Percentiles rank a stretch among this genome's conserved stretches.
Evolutionary conservation across 2,113 vertebrate species (phyloP).

Genomic region (Poicephalus gulielmi): DNA sequence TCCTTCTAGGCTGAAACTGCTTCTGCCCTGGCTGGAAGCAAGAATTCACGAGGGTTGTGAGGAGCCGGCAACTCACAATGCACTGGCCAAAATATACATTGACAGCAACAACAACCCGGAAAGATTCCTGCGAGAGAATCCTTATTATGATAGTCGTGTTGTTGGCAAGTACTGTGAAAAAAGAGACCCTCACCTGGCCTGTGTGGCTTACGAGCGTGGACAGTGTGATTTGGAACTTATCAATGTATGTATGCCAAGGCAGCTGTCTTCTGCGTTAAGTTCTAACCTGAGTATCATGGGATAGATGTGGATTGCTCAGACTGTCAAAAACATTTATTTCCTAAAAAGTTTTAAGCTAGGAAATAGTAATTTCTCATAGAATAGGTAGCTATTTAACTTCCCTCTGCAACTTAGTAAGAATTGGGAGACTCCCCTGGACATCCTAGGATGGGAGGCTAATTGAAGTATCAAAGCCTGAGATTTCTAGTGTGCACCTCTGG

Average conservation of each 20-base stretch:
- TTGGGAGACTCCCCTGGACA: neutral
- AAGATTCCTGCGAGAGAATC: constrained; percentile 95
- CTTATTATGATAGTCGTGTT: constrained; percentile 94
- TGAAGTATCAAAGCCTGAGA: neutral
- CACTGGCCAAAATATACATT: constrained; percentile 97
- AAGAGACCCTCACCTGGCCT: constrained; percentile 96
- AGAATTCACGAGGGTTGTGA: constrained; percentile 97
- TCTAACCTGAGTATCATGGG: neutral
- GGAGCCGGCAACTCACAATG: constrained; percentile 96
- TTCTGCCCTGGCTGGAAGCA: constrained; percentile 95
- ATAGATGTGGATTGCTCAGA: neutral
- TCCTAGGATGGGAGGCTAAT: neutral
- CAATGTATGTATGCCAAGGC: constrained; percentile 79
- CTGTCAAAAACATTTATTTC: neutral
- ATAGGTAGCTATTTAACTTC: neutral
- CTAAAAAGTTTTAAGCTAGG: neutral
- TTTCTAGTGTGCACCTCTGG: neutral
- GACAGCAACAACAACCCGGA: constrained; percentile 99
- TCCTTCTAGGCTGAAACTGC: constrained; percentile 87
- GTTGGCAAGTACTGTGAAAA: constrained; percentile 99
- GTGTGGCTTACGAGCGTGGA: constrained; percentile 95
- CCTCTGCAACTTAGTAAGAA: neutral
- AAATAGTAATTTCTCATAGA: neutral
- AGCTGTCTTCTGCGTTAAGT: rapidly evolving
- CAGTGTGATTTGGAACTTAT: constrained; percentile 97